Evolutionary conservation across 2,888 invertebrate species (phyloP).

Genomic region (Lamproptera curius): DNA sequence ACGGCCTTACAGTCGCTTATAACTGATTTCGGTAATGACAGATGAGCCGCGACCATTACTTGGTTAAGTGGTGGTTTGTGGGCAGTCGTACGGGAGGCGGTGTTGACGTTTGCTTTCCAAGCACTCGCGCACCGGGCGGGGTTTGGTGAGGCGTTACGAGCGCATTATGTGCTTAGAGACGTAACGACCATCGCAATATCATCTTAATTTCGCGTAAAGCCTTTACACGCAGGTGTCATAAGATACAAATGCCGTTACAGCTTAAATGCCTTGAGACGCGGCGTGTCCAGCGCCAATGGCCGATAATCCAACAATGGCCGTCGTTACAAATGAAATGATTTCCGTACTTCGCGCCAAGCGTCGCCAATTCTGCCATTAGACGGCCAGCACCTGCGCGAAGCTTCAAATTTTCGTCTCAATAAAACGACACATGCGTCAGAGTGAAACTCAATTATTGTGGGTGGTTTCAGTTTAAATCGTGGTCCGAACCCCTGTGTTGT

Average conservation of each 20-base stretch:
- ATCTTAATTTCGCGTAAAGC: slow-evolving; percentile 63
- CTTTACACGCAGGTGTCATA: slow-evolving; percentile 37
- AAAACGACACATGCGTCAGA: slow-evolving; percentile 25
- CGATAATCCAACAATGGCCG: slow-evolving; percentile 24
- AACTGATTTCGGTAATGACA: slow-evolving; percentile 3
- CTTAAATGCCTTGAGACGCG: slow-evolving; percentile 17
- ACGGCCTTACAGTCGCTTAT: neutral
- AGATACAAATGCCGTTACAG: slow-evolving; percentile 44
- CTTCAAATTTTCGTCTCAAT: slow-evolving; percentile 3
- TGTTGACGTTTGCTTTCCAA: slow-evolving; percentile 19
- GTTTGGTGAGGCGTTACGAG: slow-evolving; percentile 41
- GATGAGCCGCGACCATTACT: slow-evolving; percentile 2
- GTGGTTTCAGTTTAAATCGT: slow-evolving; percentile 48
- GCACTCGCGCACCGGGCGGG: slow-evolving; percentile 28
- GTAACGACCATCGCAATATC: slow-evolving; percentile 68
- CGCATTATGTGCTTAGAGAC: slow-evolving; percentile 59
- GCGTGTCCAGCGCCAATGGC: slow-evolving; percentile 18
- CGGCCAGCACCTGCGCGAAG: slow-evolving; percentile 40
- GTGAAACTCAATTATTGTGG: slow-evolving; percentile 48
- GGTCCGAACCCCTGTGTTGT: slow-evolving; percentile 33
- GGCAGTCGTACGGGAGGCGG: slow-evolving; percentile 1
- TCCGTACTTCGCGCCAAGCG: slow-evolving; percentile 28
- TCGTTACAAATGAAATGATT: slow-evolving; percentile 30
- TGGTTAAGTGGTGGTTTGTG: slow-evolving; percentile 12
- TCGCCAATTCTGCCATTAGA: slow-evolving; percentile 25